phyloP scores from a whole-genome alignment of 2,888 invertebrate species.

The Thecophora atra region DNA sequence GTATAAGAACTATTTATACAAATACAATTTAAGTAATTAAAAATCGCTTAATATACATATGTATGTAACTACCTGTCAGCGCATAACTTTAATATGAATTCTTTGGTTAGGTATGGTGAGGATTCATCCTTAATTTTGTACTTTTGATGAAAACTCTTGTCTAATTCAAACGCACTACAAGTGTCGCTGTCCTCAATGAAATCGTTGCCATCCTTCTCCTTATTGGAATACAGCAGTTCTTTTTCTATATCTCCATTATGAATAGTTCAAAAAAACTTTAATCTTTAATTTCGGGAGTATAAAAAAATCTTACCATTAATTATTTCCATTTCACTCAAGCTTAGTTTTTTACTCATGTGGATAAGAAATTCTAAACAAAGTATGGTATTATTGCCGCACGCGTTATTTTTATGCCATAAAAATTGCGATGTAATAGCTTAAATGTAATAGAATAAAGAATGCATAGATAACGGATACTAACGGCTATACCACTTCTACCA shows the following conservation, averaged over 20 bases:
- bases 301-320: no score
- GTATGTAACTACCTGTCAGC: conserved; percentile 68
- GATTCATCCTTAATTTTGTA: conserved; percentile 66
- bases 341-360: no score
- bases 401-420: no score
- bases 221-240: conserved; percentile 45
- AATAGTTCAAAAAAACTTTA: neutral
- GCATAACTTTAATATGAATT: conserved; percentile 72
- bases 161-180: conserved; percentile 54
- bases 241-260: conserved; percentile 42
- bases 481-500: no score
- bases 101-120: conserved; percentile 68
- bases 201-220: conserved; percentile 51
- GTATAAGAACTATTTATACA: conserved; percentile 53
- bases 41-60: no score
- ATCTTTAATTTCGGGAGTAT: no score
- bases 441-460: no score
- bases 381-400: no score
- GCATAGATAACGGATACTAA: no score
- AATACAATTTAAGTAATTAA: neutral
- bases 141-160: conserved; percentile 52
- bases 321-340: no score
- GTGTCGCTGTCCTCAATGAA: conserved; percentile 54
- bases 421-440: no score
- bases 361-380: no score